A percentile compares a stretch with the other conserved stretches of the same genome.
Evolutionary conservation across 2,113 vertebrate species (phyloP).

Genomic region (Amblyopsis rosae): DNA sequence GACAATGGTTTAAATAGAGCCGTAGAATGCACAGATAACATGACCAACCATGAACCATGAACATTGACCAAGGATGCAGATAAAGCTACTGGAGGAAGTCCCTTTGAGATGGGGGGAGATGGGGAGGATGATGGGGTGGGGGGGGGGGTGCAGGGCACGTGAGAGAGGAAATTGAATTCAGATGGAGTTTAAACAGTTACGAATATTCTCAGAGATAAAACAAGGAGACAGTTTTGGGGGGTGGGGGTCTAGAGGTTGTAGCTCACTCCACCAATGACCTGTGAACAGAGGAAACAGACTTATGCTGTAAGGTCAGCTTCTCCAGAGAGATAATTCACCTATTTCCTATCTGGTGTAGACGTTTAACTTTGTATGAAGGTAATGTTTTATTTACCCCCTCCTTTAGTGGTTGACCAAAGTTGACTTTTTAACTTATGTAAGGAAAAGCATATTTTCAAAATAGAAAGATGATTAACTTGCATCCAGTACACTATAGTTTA

Average conservation of each 20-base stretch:
- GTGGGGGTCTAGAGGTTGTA: not conserved
- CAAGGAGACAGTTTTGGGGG: conserved; percentile 21
- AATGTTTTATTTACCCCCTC: not conserved
- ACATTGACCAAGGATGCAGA: conserved; percentile 1
- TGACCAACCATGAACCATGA: too few species aligned
- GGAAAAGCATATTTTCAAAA: too few species aligned
- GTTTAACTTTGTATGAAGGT: conserved; percentile 19
- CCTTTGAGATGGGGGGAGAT: conserved; percentile 16
- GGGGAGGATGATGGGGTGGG: too few species aligned
- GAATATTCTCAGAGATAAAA: conserved; percentile 38
- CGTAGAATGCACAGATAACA: conserved; percentile 2
- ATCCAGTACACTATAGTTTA: not conserved
- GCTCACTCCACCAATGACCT: conserved; percentile 33
- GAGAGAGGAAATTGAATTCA: conserved; percentile 51
- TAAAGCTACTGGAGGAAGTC: conserved; percentile 21
- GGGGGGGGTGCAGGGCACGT: not conserved
- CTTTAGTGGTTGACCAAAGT: not conserved
- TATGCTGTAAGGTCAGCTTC: conserved; percentile 26
- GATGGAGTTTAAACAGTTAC: conserved; percentile 41
- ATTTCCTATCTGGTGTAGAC: conserved; percentile 29
- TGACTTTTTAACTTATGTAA: not conserved
- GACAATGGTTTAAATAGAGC: conserved; percentile 17
- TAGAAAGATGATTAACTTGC: too few species aligned
- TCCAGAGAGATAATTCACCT: conserved; percentile 33
- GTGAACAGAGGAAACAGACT: conserved; percentile 44